Percentiles rank a stretch among this genome's conserved stretches.
Conservation (phyloP, 1,140 invertebrate genomes). For the Caenorhabditis briggsae region DNA sequence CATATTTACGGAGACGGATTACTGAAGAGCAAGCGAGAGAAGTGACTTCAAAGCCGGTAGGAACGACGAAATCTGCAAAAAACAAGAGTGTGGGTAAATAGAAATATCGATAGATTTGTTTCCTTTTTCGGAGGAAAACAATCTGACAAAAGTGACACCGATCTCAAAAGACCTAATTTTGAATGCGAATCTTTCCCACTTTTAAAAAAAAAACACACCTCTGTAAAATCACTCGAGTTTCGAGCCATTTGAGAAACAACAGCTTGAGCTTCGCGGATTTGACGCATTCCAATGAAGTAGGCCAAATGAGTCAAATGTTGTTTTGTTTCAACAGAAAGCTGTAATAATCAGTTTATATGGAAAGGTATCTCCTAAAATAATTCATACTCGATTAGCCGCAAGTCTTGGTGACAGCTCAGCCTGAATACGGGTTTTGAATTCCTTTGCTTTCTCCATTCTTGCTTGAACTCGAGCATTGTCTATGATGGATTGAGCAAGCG, state of each 20-base stretch:
- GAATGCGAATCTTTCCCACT: background rate
- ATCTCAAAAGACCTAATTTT: no score
- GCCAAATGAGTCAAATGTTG: conserved; percentile 27
- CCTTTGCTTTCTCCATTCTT: conserved; percentile 11
- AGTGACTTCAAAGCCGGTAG: conserved; percentile 42
- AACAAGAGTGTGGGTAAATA: background rate
- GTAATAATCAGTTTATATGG: background rate
- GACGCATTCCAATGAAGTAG: background rate
- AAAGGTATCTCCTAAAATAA: no score
- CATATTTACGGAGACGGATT: conserved; percentile 5
- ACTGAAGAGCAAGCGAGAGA: conserved; percentile 27
- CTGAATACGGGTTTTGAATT: conserved; percentile 33
- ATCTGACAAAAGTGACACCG: no score
- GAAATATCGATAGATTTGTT: background rate
- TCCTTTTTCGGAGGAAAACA: background rate
- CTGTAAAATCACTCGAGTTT: conserved; percentile 10
- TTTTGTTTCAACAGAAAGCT: conserved; percentile 31
- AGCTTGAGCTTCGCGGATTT: conserved; percentile 37
- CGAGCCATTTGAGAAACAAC: conserved; percentile 22
- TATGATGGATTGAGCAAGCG: conserved; percentile 4
- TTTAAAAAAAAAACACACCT: no score
- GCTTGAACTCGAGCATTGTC: conserved; percentile 25
- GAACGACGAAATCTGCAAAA: conserved; percentile 51
- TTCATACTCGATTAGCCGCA: background rate
- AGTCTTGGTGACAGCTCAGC: conserved; percentile 9